phyloP scores from a whole-genome alignment of 2,113 vertebrate genomes.

The Coryphaenoides rupestris region DNA sequence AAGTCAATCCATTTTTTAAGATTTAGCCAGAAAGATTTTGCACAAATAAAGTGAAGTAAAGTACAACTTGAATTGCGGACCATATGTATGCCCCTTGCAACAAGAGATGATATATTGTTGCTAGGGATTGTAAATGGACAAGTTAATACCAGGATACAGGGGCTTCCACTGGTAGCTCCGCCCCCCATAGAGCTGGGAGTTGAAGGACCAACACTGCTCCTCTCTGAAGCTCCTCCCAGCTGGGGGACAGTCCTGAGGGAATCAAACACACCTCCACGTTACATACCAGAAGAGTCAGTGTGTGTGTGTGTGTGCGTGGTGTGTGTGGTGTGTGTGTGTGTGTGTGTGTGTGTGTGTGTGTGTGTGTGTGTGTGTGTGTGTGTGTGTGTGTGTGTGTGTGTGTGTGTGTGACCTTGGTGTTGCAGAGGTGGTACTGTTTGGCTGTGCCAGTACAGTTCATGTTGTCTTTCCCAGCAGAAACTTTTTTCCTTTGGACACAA shows the following conservation, averaged over 20 bases:
- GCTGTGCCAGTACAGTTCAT: constrained; percentile 90
- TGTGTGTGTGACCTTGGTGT: constrained; percentile 75
- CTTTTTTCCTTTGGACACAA: constrained; percentile 80
- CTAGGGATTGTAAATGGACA: not conserved
- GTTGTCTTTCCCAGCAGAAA: constrained; percentile 80
- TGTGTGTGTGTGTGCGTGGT: too few relatives aligned
- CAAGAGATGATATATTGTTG: not conserved
- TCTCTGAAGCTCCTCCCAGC: constrained; percentile 92
- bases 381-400: constrained; percentile 2
- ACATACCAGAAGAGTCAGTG: constrained; percentile 1
- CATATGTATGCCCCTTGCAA: too few relatives aligned
- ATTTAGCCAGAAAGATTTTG: too few relatives aligned
- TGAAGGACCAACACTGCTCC: constrained; percentile 95
- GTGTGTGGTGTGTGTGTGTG: too few relatives aligned
- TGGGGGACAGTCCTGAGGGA: constrained; percentile 85
- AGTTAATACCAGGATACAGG: constrained; percentile 86
- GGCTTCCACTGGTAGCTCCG: constrained; percentile 92
- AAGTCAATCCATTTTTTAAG: too few relatives aligned
- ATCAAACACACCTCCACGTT: constrained; percentile 8
- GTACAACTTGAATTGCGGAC: too few relatives aligned
- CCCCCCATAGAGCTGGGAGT: constrained; percentile 89
- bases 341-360: too few relatives aligned
- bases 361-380: constrained; percentile 2
- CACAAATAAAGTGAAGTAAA: too few relatives aligned
- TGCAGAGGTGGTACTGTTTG: constrained; percentile 92